A percentile compares a stretch with the other conserved stretches of the same genome.
Evolutionary conservation across 2,888 invertebrate genomes (phyloP).

Genomic region (Machimus atricapillus): DNA sequence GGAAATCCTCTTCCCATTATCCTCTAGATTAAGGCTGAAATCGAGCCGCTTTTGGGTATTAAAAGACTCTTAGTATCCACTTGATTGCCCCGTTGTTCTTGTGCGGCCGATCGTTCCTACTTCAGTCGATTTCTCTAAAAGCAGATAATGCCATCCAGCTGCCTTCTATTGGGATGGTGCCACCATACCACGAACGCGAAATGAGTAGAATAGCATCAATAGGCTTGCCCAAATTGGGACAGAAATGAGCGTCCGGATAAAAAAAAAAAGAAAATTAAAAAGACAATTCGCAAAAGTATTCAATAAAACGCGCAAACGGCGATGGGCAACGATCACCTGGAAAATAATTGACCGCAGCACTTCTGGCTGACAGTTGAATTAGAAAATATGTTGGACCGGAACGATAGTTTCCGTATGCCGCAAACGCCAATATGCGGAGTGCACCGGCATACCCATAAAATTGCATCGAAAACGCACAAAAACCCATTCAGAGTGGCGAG

Average conservation of each 20-base stretch:
- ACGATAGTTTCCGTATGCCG: neutral
- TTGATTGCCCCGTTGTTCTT: slow-evolving; percentile 6
- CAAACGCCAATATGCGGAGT: neutral
- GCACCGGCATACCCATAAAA: slow-evolving; percentile 5
- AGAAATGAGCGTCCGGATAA: neutral
- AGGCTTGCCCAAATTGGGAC: slow-evolving; percentile 6
- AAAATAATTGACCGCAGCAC: slow-evolving; percentile 27
- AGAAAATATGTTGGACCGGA: slow-evolving; percentile 7
- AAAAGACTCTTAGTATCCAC: neutral
- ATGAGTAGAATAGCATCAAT: slow-evolving; percentile 12
- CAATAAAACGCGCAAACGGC: neutral
- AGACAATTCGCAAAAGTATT: neutral
- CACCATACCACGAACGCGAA: neutral
- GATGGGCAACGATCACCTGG: neutral
- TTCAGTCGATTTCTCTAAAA: neutral
- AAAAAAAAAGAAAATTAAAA: neutral
- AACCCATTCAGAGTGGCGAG: slow-evolving; percentile 13
- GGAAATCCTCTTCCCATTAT: slow-evolving; percentile 3
- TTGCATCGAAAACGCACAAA: slow-evolving; percentile 29
- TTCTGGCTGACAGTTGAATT: slow-evolving; percentile 21
- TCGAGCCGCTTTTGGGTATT: slow-evolving; percentile 1
- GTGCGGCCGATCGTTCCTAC: neutral
- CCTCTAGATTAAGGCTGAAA: neutral
- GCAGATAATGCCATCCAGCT: neutral
- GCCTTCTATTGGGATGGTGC: neutral